These are phyloP conservation scores for Meliscaeva auricollis DNA, from an alignment of 2,888 invertebrate genomes.

Conservation along the genomic window DNA sequence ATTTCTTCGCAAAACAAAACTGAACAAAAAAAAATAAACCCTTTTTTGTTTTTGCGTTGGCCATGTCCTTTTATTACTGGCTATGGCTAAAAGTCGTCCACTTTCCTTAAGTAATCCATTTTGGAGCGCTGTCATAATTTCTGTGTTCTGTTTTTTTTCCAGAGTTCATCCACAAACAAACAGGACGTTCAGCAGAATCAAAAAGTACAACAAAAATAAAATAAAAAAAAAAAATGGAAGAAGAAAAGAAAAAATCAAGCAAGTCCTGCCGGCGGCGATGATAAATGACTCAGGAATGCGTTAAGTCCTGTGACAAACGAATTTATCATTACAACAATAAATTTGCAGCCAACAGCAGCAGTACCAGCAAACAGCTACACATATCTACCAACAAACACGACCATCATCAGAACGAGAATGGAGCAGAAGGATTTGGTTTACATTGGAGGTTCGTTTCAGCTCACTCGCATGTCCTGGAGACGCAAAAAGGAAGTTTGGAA, in stretches of 20 bases:
- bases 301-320: slow-evolving; percentile 76
- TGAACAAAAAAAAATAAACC: background rate
- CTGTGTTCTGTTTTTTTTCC: slow-evolving; percentile 59
- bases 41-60: slow-evolving; percentile 4
- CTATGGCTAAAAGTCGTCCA: slow-evolving; percentile 70
- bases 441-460: slow-evolving; percentile 33
- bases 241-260: slow-evolving; percentile 57
- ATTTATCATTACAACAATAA: slow-evolving; percentile 76
- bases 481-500: slow-evolving; percentile 64
- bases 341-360: slow-evolving; percentile 69
- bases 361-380: slow-evolving; percentile 34
- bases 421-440: slow-evolving; percentile 40
- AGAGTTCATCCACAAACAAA: slow-evolving; percentile 66
- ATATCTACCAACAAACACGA: background rate
- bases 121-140: slow-evolving; percentile 76
- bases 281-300: slow-evolving; percentile 76
- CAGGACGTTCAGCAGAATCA: slow-evolving; percentile 59
- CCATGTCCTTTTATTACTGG: slow-evolving; percentile 43
- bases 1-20: slow-evolving; percentile 32
- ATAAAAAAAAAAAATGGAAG: slow-evolving; percentile 18
- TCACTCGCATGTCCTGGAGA: slow-evolving; percentile 69
- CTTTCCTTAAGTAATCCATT: slow-evolving; percentile 76
- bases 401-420: background rate
- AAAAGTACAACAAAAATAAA: too few relatives aligned
- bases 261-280: slow-evolving; percentile 75